Percentiles rank a stretch among this genome's conserved stretches.
These are phyloP conservation scores for Augiades crinisus DNA, from an alignment of 2,888 invertebrate species.

Conservation along the genomic window DNA sequence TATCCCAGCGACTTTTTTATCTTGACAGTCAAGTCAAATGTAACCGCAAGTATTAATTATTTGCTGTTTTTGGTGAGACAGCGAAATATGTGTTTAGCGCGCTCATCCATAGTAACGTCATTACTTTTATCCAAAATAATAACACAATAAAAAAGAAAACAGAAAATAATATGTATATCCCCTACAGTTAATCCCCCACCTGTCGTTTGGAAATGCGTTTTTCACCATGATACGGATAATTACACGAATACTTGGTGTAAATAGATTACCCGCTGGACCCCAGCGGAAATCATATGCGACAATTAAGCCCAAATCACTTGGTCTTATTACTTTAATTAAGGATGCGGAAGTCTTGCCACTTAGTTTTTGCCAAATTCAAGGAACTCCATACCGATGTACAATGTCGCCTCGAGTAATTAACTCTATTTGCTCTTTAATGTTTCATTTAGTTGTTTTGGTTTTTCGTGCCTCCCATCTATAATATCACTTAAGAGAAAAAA, in stretches of 20 bases:
- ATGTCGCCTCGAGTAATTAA: not conserved
- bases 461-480: no score
- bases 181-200: slow-evolving; percentile 3
- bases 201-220: slow-evolving; percentile 5
- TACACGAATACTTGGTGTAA: slow-evolving; percentile 25
- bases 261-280: slow-evolving; percentile 45
- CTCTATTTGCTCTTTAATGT: no score
- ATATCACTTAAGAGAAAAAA: no score
- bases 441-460: no score
- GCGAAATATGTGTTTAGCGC: no score
- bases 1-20: no score
- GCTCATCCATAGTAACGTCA: no score
- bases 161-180: not conserved
- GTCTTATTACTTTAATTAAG: slow-evolving; percentile 76
- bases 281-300: slow-evolving; percentile 56
- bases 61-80: no score
- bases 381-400: not conserved
- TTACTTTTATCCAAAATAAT: no score
- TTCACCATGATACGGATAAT: slow-evolving; percentile 4
- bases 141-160: slow-evolving; percentile 1
- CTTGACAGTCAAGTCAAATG: no score
- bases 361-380: slow-evolving; percentile 10
- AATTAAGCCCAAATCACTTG: slow-evolving; percentile 71
- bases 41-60: no score
- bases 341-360: slow-evolving; percentile 63